Evolutionary conservation across 2,888 invertebrate species (phyloP).

Genomic region (Nemotelus pantherinus): DNA sequence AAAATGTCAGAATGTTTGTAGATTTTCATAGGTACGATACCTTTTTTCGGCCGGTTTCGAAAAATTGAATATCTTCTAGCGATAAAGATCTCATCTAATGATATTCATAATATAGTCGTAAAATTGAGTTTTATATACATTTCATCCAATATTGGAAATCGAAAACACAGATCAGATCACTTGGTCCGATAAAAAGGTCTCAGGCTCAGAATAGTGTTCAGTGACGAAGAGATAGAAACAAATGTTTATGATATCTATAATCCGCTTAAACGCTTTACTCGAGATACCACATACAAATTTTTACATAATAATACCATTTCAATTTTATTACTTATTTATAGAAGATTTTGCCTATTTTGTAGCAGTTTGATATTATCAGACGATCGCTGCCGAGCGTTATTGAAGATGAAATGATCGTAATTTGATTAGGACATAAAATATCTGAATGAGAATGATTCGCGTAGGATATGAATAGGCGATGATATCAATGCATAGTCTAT

Average conservation of each 20-base stretch:
- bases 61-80: slow-evolving; percentile 23
- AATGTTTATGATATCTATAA: slow-evolving; percentile 28
- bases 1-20: too few relatives aligned
- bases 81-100: slow-evolving; percentile 37
- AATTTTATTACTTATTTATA: slow-evolving; percentile 37
- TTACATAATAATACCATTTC: slow-evolving; percentile 34
- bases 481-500: too few relatives aligned
- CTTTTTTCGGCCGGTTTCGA: too few relatives aligned
- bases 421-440: too few relatives aligned
- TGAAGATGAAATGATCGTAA: too few relatives aligned
- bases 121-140: slow-evolving; percentile 32
- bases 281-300: slow-evolving; percentile 27
- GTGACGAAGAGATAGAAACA: slow-evolving; percentile 23
- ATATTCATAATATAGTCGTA: slow-evolving; percentile 40
- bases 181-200: too few relatives aligned
- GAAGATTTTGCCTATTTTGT: slow-evolving; percentile 20
- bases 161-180: background rate
- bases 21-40: too few relatives aligned
- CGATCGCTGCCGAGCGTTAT: too few relatives aligned
- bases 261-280: slow-evolving; percentile 23
- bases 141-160: slow-evolving; percentile 20
- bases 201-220: too few relatives aligned
- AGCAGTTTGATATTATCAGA: background rate
- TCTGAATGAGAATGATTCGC: too few relatives aligned
- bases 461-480: too few relatives aligned